These are phyloP conservation scores for Aethes cnicana DNA, from an alignment of 2,888 invertebrate species.

Conservation along the genomic window DNA sequence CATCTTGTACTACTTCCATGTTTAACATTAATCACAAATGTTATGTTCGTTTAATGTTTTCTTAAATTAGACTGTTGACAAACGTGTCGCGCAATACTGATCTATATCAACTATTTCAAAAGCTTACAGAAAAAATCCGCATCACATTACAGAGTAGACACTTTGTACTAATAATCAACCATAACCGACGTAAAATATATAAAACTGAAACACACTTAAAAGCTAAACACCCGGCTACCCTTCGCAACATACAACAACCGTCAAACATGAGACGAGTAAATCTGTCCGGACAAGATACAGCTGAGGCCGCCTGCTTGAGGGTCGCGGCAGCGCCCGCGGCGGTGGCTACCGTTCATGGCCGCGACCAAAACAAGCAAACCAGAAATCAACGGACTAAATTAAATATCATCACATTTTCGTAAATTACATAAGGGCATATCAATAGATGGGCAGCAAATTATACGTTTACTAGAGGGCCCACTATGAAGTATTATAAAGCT, in stretches of 20 bases:
- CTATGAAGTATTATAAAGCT: too few species aligned
- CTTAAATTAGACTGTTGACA: constrained; percentile 22
- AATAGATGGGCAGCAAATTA: too few species aligned
- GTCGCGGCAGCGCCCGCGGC: constrained; percentile 8
- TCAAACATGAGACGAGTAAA: constrained; percentile 57
- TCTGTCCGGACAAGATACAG: constrained; percentile 53
- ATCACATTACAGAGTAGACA: constrained; percentile 48
- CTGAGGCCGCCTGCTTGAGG: constrained; percentile 53
- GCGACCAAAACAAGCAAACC: too few species aligned
- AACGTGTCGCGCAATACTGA: constrained; percentile 19
- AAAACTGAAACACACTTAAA: constrained; percentile 46
- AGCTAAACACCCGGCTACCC: constrained; percentile 47
- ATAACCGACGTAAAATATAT: constrained; percentile 71
- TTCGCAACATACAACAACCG: constrained; percentile 34
- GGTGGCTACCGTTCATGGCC: too few species aligned
- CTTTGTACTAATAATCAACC: constrained; percentile 58
- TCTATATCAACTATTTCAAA: constrained; percentile 14
- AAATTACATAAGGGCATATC: too few species aligned
- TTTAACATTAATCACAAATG: constrained; percentile 24
- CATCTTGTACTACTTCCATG: constrained; percentile 28
- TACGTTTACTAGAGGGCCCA: too few species aligned
- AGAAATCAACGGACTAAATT: too few species aligned
- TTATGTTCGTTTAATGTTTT: constrained; percentile 24
- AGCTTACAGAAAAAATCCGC: constrained; percentile 33
- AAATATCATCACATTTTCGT: too few species aligned